These are phyloP conservation scores for Drosophila antonietae DNA, from an alignment of 2,888 invertebrate species.

Conservation along the genomic window DNA sequence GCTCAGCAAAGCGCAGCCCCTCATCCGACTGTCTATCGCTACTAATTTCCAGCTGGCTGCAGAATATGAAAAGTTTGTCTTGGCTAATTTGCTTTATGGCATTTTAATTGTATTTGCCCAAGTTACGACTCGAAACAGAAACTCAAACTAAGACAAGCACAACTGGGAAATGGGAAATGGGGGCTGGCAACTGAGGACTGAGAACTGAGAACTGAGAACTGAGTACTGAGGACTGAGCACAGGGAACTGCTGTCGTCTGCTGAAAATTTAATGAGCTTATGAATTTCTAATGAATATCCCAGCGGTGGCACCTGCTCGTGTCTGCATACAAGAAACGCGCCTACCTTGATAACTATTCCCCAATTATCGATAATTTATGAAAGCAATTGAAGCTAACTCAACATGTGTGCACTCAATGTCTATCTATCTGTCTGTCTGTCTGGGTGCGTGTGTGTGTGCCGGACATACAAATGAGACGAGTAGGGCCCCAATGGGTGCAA, in stretches of 20 bases:
- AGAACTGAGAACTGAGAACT: constrained; percentile 10
- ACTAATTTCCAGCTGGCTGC: constrained; percentile 72
- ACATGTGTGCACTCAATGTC: constrained; percentile 47
- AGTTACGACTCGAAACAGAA: constrained; percentile 17
- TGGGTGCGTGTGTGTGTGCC: constrained; percentile 30
- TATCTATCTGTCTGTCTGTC: neutral
- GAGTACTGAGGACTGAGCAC: neutral
- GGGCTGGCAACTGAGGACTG: neutral
- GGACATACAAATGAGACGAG: constrained; percentile 62
- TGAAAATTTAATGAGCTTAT: constrained; percentile 78
- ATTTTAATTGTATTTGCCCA: constrained; percentile 77
- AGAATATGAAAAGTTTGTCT: constrained; percentile 76
- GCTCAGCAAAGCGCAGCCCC: constrained; percentile 3
- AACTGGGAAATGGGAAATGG: constrained; percentile 11
- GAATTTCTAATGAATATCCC: constrained; percentile 62
- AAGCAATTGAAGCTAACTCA: constrained; percentile 64
- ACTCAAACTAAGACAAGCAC: constrained; percentile 5
- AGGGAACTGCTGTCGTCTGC: constrained; percentile 45
- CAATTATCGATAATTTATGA: constrained; percentile 74
- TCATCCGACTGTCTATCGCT: constrained; percentile 43
- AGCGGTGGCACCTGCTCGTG: constrained; percentile 37
- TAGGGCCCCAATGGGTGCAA: constrained; percentile 65
- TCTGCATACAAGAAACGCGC: constrained; percentile 1
- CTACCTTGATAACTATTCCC: constrained; percentile 55
- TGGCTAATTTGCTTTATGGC: constrained; percentile 79